Conservation (phyloP, 2,797 vertebrate species). For the Melanotaenia parkinsoni region DNA sequence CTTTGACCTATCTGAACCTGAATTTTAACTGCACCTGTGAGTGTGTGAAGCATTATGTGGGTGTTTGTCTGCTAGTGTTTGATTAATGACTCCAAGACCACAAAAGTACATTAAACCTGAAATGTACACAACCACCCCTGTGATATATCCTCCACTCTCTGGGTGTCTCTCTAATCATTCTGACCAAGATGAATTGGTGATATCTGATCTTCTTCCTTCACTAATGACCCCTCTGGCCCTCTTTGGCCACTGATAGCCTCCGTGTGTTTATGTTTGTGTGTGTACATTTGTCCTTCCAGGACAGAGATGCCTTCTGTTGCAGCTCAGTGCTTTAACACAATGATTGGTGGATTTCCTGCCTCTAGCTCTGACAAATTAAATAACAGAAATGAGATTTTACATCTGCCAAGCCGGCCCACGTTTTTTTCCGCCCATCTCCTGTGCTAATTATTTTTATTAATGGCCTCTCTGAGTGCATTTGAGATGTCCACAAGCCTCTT, state of each 20-base stretch:
- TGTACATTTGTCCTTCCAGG: slow-evolving; percentile 38
- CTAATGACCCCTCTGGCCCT: slow-evolving; percentile 70
- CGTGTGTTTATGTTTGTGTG: slow-evolving; percentile 51
- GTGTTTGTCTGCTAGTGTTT: slow-evolving; percentile 52
- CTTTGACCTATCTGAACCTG: slow-evolving; percentile 59
- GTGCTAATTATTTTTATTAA: slow-evolving; percentile 82
- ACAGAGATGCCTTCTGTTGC: slow-evolving; percentile 56
- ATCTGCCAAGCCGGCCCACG: slow-evolving; percentile 70
- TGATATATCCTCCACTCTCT: slow-evolving; percentile 42
- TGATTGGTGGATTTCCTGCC: slow-evolving; percentile 81
- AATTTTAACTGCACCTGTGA: slow-evolving; percentile 14
- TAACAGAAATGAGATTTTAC: slow-evolving; percentile 81
- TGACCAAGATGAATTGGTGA: slow-evolving; percentile 83
- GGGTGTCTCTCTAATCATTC: slow-evolving; percentile 68
- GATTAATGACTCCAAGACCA: slow-evolving; percentile 76
- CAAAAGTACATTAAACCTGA: slow-evolving; percentile 75
- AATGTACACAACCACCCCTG: slow-evolving; percentile 61
- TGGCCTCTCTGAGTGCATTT: slow-evolving; percentile 78
- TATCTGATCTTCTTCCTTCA: slow-evolving; percentile 78
- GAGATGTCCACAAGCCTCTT: slow-evolving; percentile 76
- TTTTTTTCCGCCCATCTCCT: slow-evolving; percentile 64
- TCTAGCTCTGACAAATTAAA: slow-evolving; percentile 74
- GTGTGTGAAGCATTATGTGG: slow-evolving; percentile 47
- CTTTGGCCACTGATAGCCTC: slow-evolving; percentile 53
- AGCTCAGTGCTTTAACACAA: slow-evolving; percentile 64